These are phyloP conservation scores for Lineus longissimus DNA, from an alignment of 1,140 invertebrate species.

Conservation along the genomic window DNA sequence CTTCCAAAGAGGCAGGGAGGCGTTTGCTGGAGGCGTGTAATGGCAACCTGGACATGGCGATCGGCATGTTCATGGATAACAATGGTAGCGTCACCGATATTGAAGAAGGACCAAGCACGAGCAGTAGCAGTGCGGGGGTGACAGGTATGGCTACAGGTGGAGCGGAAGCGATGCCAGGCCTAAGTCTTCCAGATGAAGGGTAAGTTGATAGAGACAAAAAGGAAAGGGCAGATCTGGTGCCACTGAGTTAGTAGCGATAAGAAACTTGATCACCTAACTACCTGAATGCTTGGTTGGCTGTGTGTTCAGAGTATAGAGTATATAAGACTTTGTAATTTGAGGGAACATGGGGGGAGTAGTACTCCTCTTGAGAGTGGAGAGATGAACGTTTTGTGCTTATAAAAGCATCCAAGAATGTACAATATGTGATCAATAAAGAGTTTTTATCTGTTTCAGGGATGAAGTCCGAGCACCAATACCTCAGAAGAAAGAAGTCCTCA, in stretches of 20 bases:
- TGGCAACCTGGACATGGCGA: constrained; percentile 58
- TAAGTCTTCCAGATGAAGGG: not conserved
- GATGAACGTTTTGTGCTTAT: no score
- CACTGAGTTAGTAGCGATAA: no score
- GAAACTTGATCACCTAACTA: no score
- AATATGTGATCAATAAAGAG: no score
- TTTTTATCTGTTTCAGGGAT: constrained; percentile 39
- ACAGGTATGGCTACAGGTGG: not conserved
- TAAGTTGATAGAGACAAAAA: not conserved
- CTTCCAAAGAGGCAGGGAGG: constrained; percentile 38
- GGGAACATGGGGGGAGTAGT: no score
- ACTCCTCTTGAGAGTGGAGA: no score
- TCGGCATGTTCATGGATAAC: constrained; percentile 60
- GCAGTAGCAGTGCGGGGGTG: not conserved
- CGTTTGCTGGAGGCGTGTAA: constrained; percentile 57
- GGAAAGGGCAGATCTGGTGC: no score
- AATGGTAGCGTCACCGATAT: not conserved
- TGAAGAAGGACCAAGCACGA: not conserved
- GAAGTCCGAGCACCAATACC: constrained; percentile 65
- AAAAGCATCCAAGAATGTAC: no score
- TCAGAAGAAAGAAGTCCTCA: constrained; percentile 62
- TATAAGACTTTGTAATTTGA: no score
- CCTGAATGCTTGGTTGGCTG: no score
- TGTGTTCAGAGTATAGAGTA: no score
- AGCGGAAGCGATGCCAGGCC: not conserved